These are phyloP conservation scores for Onthophagus sagittarius DNA, from an alignment of 2,888 invertebrate genomes.

Conservation along the genomic window DNA sequence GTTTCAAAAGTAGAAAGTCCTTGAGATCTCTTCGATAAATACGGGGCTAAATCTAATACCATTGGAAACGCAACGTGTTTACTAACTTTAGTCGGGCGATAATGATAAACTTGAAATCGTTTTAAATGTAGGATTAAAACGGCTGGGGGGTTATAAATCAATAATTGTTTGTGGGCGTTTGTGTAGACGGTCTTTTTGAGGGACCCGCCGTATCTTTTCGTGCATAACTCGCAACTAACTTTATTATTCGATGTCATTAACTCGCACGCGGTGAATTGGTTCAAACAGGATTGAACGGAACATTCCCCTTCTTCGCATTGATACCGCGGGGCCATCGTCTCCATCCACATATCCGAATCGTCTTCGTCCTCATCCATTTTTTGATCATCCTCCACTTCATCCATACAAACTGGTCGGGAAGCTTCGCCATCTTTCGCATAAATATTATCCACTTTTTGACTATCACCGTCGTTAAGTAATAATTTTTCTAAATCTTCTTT, in stretches of 20 bases:
- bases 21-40: constrained; percentile 67
- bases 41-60: constrained; percentile 83
- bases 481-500: constrained; percentile 45
- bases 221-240: constrained; percentile 90
- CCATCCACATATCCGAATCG: constrained; percentile 37
- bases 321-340: constrained; percentile 59
- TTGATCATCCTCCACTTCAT: constrained; percentile 38
- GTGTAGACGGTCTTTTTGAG: constrained; percentile 73
- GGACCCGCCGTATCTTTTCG: constrained; percentile 64
- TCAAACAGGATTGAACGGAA: constrained; percentile 84
- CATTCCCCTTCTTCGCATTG: constrained; percentile 74
- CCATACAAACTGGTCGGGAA: constrained; percentile 32
- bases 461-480: constrained; percentile 42
- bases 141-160: constrained; percentile 88
- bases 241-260: constrained; percentile 88
- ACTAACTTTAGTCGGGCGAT: constrained; percentile 72
- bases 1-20: constrained; percentile 53
- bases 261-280: constrained; percentile 89
- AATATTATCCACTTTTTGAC: constrained; percentile 32
- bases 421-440: constrained; percentile 27
- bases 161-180: constrained; percentile 77
- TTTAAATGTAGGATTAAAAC: constrained; percentile 94
- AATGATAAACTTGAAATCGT: constrained; percentile 68
- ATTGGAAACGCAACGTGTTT: constrained; percentile 85
- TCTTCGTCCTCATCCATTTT: constrained; percentile 45